These are phyloP conservation scores for Lysandra coridon DNA, from an alignment of 2,888 invertebrate genomes.

Conservation along the genomic window DNA sequence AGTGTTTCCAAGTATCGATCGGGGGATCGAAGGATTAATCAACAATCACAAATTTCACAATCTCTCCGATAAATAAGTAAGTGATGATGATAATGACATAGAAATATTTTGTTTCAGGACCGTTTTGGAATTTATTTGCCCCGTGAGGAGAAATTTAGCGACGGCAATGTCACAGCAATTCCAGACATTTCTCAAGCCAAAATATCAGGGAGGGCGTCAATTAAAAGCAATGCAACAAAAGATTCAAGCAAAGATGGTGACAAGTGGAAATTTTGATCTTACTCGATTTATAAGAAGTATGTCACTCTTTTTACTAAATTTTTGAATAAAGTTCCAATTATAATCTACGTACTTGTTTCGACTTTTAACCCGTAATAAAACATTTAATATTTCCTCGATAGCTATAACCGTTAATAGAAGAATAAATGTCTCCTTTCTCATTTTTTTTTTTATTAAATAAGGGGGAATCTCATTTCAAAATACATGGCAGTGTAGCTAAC, in stretches of 20 bases:
- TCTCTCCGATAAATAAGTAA: neutral
- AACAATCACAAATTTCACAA: no score
- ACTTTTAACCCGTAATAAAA: no score
- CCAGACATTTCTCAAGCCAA: slow-evolving; percentile 52
- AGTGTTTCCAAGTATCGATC: no score
- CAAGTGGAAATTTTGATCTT: neutral
- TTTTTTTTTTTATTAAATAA: no score
- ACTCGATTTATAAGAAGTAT: neutral
- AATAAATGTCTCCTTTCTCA: no score
- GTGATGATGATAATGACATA: neutral
- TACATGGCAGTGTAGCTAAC: no score
- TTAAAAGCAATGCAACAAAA: neutral
- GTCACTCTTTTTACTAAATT: neutral
- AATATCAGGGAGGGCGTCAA: neutral
- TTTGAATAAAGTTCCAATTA: no score
- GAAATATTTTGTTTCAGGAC: slow-evolving; percentile 50
- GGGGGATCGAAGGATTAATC: no score
- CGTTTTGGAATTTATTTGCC: slow-evolving; percentile 71
- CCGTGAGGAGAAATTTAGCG: slow-evolving; percentile 38
- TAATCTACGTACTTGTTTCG: no score
- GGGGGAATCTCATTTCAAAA: no score
- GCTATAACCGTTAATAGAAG: no score
- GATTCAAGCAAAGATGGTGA: neutral
- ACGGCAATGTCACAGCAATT: slow-evolving; percentile 56
- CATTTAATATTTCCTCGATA: no score